Base-by-base conservation (phyloP, 2,888 invertebrate genomes). In the Leistus spinibarbis region DNA sequence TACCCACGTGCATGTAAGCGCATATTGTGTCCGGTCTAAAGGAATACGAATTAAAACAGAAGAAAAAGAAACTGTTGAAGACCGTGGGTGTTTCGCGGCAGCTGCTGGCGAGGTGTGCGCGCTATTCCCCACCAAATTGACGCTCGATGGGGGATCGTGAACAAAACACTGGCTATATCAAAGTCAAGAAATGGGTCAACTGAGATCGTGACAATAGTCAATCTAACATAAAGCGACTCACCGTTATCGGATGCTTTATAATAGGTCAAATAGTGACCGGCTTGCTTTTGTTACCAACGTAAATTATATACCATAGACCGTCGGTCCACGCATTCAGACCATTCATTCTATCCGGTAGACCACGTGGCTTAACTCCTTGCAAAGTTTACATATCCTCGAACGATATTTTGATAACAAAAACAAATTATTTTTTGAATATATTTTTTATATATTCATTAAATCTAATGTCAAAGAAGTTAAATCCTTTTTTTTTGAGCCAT, bases 181-280 rank as follows among this genome's bases (percentile, higher is more conserved):
- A 54, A 13, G 5, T 60, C 4, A 22, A 20, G 57, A 71, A 71
- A 81, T 81, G 78, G 81, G 81, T 81, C 81, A 81, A 22, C 80
- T 79, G 79, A 81, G 81, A 78, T 81, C 81, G 81, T 81, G 81
- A 81, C 81, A 80, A 81, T 79, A 78, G 78, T 79, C 80, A 81
- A 81, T 81, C 79, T 80, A 80, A 77, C 79, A 79, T 80, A 78
- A 79, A 80, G 40, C 40, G 60, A 69, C 69, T 20, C 40, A 66
- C 19, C 20, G 40, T 40, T 40, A 40, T 40, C 66, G 27, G 19
- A 64, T 24, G 16, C 64, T 64, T 23, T 24, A 22, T 27, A 27
- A 66, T 66, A 66, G 66, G 69, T 56, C 56, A 69, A 69, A 54
- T 17, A 23, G 24, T 27, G 20, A 40, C 57, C 23, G 20, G 60